These are phyloP conservation scores for Sula dactylatra DNA, from an alignment of 2,113 vertebrate genomes.

Conservation along the genomic window DNA sequence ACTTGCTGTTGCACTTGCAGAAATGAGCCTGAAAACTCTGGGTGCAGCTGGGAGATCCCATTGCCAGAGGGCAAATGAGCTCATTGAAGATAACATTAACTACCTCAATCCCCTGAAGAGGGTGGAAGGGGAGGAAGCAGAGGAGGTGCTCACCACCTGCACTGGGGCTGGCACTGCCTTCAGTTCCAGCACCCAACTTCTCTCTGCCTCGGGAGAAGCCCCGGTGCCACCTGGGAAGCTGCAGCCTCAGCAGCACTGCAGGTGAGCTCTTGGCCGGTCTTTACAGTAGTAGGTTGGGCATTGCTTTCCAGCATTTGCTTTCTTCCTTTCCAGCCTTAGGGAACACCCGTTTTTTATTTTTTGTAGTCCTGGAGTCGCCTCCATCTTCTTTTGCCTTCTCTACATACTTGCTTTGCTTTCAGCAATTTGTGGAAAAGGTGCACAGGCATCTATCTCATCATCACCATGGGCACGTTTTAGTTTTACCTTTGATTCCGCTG, in stretches of 20 bases:
- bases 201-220: neutral
- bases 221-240: accelerated
- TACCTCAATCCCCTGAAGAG: neutral
- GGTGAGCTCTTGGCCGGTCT: neutral
- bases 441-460: accelerated
- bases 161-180: neutral
- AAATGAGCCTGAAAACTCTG: neutral
- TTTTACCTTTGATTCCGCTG: neutral
- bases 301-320: neutral
- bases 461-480: accelerated
- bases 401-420: neutral
- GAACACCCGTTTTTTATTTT: neutral
- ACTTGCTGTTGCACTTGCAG: neutral
- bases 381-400: neutral
- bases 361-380: neutral
- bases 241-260: accelerated
- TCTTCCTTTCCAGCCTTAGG: neutral
- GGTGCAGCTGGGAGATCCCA: neutral
- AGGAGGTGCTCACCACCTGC: neutral
- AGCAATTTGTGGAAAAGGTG: neutral
- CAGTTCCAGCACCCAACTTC: neutral
- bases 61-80: neutral
- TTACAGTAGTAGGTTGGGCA: neutral
- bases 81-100: neutral
- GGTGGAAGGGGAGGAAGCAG: neutral